Base-by-base conservation (phyloP, 2,888 invertebrate species). In the Acanthacorydalis orientalis region DNA sequence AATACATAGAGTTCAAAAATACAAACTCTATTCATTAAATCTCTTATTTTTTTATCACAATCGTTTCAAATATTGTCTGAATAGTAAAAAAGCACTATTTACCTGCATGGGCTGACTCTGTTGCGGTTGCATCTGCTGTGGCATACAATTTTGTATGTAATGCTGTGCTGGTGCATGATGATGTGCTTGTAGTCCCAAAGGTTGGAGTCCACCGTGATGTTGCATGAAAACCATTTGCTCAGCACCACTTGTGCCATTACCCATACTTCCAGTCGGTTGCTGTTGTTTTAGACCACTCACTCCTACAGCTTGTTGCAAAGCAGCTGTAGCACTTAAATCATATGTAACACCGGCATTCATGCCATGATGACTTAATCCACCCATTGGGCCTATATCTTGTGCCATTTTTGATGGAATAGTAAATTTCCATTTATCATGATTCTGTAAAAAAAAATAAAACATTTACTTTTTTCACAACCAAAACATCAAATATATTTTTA, bases 361-460 rank as follows among this genome's bases (percentile, higher is more conserved):
- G 73, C 57, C 69, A 59, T 62, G 68, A 47, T 52, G 44, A 58
- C 42, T 45, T 15, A 49, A 56, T 39, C 43, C 51, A 59, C 69
- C 70, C 51, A 70, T 57, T 51, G 65, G 69, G 46, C 43, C 62
- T 53, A 64, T 67, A 72, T 55, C 73, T 64, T 59, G 70, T 75
- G 70, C 67, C 74, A 60, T 68, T 75, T 67, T 67, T 73, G 61
- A 68, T 61, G 76, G 63, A 59, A 78, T 69, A 63, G 81, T 74
- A 67, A 82, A 84, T 64, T 85, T 86, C 85, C 86, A 87, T 72
- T 86, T 87, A 69, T 86, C 86, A 65, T 82, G 83, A 67, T 78
- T 83, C 84, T 86, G 72, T 49, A 79, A 76, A 53, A 43, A 55
- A 56, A 48, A 51, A 51, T 51, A 34, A 51, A 52, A 15, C 31